Evolutionary conservation across 2,797 vertebrate species (phyloP).

Genomic region (Pelochelys cantorii): DNA sequence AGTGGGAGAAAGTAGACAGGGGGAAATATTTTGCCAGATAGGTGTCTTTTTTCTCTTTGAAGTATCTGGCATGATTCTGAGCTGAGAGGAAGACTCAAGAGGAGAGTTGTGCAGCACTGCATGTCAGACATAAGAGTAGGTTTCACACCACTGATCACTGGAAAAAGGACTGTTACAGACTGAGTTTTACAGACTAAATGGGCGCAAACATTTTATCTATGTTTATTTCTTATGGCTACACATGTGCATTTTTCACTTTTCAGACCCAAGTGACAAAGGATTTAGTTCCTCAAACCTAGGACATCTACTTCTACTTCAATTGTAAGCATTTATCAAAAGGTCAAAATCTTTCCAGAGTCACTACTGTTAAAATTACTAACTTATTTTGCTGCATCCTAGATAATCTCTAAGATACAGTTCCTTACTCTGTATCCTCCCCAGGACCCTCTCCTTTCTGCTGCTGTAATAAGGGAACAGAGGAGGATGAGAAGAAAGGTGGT

Average conservation of each 20-base stretch:
- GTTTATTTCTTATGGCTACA: slow-evolving; percentile 5
- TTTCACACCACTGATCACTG: neutral
- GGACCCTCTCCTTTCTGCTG: neutral
- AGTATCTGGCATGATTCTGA: neutral
- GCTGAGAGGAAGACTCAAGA: neutral
- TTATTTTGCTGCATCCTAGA: slow-evolving; percentile 5
- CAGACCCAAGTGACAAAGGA: neutral
- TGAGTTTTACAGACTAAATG: neutral
- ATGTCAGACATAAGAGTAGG: neutral
- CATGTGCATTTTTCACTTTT: slow-evolving; percentile 5
- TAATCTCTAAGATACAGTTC: neutral
- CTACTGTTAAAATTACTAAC: neutral
- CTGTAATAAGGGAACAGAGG: neutral
- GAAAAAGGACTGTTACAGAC: neutral
- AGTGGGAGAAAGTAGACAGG: neutral
- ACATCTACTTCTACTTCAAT: neutral
- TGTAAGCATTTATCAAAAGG: neutral
- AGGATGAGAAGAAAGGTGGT: neutral
- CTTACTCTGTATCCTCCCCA: neutral
- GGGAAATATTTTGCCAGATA: neutral
- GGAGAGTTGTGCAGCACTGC: neutral
- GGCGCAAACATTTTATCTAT: slow-evolving; percentile 24
- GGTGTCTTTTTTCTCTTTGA: neutral
- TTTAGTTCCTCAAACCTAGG: neutral
- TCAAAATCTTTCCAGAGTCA: neutral